Percentiles rank a stretch among this genome's conserved stretches.
Conservation (phyloP, 1,140 invertebrate genomes). For the Caenorhabditis inopinata region DNA sequence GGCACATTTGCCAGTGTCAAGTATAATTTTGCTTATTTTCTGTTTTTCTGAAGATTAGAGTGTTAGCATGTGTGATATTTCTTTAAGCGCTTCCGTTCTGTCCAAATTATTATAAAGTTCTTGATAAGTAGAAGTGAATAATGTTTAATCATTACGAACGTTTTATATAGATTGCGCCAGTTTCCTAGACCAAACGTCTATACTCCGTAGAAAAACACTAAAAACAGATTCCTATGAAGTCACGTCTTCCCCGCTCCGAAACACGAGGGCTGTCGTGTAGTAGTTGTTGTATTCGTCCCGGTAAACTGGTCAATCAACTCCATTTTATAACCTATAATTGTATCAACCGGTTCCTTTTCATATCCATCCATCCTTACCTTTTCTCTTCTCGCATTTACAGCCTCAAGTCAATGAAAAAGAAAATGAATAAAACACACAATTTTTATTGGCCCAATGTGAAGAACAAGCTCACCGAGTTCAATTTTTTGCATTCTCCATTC, state of each 20-base stretch:
- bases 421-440: conserved; percentile 3
- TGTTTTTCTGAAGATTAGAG: too few species aligned
- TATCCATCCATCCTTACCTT: not conserved
- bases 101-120: too few species aligned
- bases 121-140: too few species aligned
- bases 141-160: too few species aligned
- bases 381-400: too few species aligned
- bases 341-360: conserved; percentile 20
- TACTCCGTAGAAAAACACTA: too few species aligned
- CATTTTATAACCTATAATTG: conserved; percentile 35
- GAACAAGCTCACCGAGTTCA: not conserved
- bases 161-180: too few species aligned
- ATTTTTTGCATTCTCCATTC: not conserved
- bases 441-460: conserved; percentile 17
- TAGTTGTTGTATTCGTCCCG: not conserved
- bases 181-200: not conserved
- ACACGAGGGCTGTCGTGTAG: not conserved
- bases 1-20: too few species aligned
- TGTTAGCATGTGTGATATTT: too few species aligned
- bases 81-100: too few species aligned
- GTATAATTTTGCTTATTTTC: too few species aligned
- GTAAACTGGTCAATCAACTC: conserved; percentile 18
- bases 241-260: not conserved
- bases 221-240: not conserved
- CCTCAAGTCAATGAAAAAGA: not conserved